Conservation (phyloP, 2,888 invertebrate genomes). For the Leptura quadrifasciata region DNA sequence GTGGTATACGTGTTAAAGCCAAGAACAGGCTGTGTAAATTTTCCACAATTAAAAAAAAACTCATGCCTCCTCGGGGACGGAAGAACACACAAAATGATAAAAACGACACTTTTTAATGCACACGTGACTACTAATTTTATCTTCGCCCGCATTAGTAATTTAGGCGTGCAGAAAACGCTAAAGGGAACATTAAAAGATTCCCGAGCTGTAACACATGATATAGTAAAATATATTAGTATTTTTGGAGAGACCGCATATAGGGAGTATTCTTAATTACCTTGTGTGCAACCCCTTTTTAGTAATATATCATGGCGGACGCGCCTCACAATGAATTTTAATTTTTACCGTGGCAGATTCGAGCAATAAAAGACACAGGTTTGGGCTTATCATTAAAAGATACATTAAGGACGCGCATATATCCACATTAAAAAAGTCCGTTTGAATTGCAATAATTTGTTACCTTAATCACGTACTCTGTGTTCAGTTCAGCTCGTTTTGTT, state of each 20-base stretch:
- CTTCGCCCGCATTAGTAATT: conserved; percentile 32
- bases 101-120: conserved; percentile 35
- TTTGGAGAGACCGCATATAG: conserved; percentile 34
- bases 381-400: conserved; percentile 41
- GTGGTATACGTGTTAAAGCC: background rate
- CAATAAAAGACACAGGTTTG: conserved; percentile 39
- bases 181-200: conserved; percentile 37
- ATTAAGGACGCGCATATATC: conserved; percentile 36
- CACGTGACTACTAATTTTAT: conserved; percentile 38
- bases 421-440: conserved; percentile 36
- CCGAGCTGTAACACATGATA: conserved; percentile 32
- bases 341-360: conserved; percentile 40
- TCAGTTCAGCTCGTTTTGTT: conserved; percentile 4
- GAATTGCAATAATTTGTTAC: conserved; percentile 39
- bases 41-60: conserved; percentile 29
- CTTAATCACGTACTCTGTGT: conserved; percentile 30
- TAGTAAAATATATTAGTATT: conserved; percentile 39
- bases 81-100: conserved; percentile 33
- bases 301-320: conserved; percentile 56
- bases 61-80: conserved; percentile 30
- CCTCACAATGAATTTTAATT: conserved; percentile 45
- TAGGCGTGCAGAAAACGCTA: conserved; percentile 26
- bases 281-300: conserved; percentile 54
- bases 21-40: conserved; percentile 19
- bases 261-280: conserved; percentile 50